phyloP scores from a whole-genome alignment of 2,888 invertebrate species.

The Heliconius erato region DNA sequence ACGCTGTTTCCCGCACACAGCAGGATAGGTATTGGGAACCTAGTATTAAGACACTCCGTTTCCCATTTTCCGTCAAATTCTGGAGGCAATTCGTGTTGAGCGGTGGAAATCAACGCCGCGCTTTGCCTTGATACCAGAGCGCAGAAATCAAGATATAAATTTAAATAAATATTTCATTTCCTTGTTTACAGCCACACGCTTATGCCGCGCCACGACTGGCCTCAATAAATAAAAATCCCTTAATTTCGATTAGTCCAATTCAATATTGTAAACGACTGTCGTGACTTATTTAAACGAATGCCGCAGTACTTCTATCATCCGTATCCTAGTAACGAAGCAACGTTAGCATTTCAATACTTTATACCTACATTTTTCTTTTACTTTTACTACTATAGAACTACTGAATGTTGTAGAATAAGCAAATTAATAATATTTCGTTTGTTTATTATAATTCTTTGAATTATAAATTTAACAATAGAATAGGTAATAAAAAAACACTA shows the following conservation, averaged over 20 bases:
- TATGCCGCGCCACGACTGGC: no score
- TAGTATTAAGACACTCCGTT: no score
- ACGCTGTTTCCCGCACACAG: no score
- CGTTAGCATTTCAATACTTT: conserved; percentile 79
- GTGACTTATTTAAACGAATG: conserved; percentile 66
- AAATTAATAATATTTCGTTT: neutral
- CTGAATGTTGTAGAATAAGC: neutral
- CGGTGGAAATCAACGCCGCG: no score
- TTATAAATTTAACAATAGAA: neutral
- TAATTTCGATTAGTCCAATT: conserved; percentile 50
- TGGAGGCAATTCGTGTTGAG: no score
- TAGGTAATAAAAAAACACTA: no score
- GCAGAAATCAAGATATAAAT: no score
- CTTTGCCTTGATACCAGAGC: no score
- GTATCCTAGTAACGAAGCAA: conserved; percentile 78
- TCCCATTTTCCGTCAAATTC: no score
- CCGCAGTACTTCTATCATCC: conserved; percentile 50
- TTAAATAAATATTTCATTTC: no score
- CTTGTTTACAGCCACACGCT: no score
- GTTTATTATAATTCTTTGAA: neutral
- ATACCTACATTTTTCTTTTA: conserved; percentile 3
- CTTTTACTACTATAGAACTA: neutral
- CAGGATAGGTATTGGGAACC: no score
- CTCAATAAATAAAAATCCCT: conserved; percentile 8
- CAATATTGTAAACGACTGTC: conserved; percentile 57